Evolutionary conservation across 1,140 invertebrate genomes (phyloP), one percentile per base, ranked within the genome.

Genomic region (Wasmannia auropunctata): DNA sequence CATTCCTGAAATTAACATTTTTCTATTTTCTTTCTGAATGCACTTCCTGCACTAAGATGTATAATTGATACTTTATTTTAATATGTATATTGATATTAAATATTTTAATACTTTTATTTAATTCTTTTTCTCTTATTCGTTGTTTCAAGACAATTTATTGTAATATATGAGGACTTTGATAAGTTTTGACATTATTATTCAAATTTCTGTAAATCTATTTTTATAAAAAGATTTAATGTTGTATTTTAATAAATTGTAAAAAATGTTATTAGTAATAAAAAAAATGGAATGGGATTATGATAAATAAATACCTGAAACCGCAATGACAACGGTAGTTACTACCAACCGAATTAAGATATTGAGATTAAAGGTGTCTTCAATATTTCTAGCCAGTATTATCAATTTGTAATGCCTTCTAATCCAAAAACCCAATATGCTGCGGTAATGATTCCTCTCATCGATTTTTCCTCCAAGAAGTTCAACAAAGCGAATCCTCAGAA

Each of bases 401-500:
- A 81, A n/a, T 58, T 81, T 14, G 16, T 60, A 43, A 58, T 81
- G 65, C 7, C 79, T 70, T 40, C 34, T 58, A 16, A 81, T 58
- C 65, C 62, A 81, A 40, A 65, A 25, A 2, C 49, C 1, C 11
- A 81, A 81, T 7, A 22, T 14, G 14, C 14, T 25, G 37, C 14
- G 46, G 58, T 56, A 22, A 70, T 72, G 22, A 31, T 46, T 70
- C 0, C 19, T 81, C 2, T 56, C 31, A 1, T 56, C 2, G 5
- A 14, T 31, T 46, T 25, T 67, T 56, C 7, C 46, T 25, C 7
- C 25, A n/a, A 81, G 0, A 1, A 62, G 60, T 56, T 81, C 79
- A 43, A 22, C 22, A 51, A 81, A 58, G 28, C 49, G 34, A 81
- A 40, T 72, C 4, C 14, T 85, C 5, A 90, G 10, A 19, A 90